Percentiles rank a stretch among this genome's conserved stretches.
phyloP scores from a whole-genome alignment of 2,888 invertebrate species.

The Dasypogon diadema region DNA sequence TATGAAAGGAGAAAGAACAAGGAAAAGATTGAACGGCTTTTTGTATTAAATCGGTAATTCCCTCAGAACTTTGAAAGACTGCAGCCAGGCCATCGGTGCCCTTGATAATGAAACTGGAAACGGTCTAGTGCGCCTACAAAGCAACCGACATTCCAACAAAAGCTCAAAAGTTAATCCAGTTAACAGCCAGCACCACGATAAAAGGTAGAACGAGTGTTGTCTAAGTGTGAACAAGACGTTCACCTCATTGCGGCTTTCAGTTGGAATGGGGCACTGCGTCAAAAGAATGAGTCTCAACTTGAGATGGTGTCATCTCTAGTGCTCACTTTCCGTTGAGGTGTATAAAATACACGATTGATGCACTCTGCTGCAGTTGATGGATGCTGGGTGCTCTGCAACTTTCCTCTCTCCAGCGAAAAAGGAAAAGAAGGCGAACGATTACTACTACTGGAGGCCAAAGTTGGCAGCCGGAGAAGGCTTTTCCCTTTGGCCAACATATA shows the following conservation, averaged over 20 bases:
- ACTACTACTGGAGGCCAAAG: not conserved
- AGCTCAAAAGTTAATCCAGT: constrained; percentile 27
- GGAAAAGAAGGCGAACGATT: constrained; percentile 9
- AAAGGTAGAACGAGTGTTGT: constrained; percentile 6
- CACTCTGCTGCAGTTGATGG: not conserved
- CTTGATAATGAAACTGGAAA: not conserved
- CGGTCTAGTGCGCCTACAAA: not conserved
- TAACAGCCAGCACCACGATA: constrained; percentile 15
- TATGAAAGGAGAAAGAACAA: not conserved
- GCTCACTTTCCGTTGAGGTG: constrained; percentile 18
- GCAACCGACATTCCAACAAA: no score
- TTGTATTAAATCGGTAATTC: not conserved
- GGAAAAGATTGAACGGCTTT: constrained; percentile 1
- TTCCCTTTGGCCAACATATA: constrained; percentile 37
- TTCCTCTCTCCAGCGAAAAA: not conserved
- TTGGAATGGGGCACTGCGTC: not conserved
- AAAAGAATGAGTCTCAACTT: not conserved
- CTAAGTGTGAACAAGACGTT: constrained; percentile 31
- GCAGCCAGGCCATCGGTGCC: not conserved
- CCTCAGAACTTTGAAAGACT: no score
- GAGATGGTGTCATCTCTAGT: not conserved
- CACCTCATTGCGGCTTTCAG: not conserved
- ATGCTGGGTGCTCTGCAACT: not conserved
- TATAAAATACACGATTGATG: constrained; percentile 24
- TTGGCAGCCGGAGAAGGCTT: constrained; percentile 2